Evolutionary conservation across 2,113 vertebrate species (phyloP).

Genomic region (Gallinago paraguaiae): DNA sequence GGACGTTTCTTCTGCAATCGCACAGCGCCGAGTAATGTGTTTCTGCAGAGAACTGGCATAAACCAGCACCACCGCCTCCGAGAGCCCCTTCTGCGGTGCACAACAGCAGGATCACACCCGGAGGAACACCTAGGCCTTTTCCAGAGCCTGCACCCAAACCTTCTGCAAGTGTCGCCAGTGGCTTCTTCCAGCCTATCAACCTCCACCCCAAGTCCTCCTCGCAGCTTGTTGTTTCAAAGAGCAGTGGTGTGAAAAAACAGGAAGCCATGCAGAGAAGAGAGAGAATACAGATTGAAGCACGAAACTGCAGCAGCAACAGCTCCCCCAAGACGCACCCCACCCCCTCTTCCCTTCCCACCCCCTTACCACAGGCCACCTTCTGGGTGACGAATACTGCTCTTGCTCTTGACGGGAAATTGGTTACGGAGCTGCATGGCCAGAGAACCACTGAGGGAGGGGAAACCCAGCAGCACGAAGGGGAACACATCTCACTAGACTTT

Average conservation of each 20-base stretch:
- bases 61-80: neutral
- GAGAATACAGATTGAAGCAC: constrained; percentile 14
- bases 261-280: constrained; percentile 45
- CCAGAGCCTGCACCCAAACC: neutral
- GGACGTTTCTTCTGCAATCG: neutral
- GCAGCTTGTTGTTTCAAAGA: constrained; percentile 57
- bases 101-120: accelerated
- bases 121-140: neutral
- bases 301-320: constrained; percentile 26
- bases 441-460: constrained; percentile 26
- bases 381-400: neutral
- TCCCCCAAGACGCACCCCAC: constrained; percentile 4
- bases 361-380: constrained; percentile 30
- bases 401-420: constrained; percentile 57
- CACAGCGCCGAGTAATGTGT: accelerated
- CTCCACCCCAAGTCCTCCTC: neutral
- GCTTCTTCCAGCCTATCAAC: neutral
- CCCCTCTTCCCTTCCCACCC: constrained; percentile 39
- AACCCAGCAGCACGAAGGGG: neutral
- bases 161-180: neutral
- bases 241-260: constrained; percentile 62
- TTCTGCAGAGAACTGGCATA: neutral
- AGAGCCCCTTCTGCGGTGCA: neutral
- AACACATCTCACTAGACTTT: neutral
- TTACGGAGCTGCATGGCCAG: neutral